Evolutionary conservation across 2,113 vertebrate species (phyloP).

Genomic region (Drymodes brunneopygia): DNA sequence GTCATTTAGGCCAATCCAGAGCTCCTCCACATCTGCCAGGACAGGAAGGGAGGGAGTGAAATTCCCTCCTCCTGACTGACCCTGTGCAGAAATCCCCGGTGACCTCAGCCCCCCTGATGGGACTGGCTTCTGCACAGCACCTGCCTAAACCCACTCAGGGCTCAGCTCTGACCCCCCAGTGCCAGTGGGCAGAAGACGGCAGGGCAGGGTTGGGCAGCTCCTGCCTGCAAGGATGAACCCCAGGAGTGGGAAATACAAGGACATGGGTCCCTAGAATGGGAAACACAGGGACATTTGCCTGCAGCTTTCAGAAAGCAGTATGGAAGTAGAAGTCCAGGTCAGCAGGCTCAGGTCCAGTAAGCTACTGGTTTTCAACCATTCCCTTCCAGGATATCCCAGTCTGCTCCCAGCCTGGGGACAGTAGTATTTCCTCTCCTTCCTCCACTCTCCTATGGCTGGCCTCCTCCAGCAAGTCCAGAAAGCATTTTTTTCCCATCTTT

Average conservation of each 20-base stretch:
- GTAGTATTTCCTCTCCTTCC: not conserved
- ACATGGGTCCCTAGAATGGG: fast-evolving
- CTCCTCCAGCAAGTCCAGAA: not conserved
- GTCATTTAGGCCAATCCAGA: conserved; percentile 96
- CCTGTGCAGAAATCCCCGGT: fast-evolving
- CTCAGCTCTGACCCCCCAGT: not conserved
- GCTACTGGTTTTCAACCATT: not conserved
- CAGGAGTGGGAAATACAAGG: not conserved
- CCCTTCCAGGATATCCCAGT: not conserved
- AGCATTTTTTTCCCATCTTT: not conserved
- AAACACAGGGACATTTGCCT: not conserved
- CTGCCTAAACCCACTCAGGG: not conserved
- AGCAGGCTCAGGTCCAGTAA: not conserved
- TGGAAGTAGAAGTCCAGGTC: not conserved
- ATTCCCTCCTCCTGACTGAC: not conserved
- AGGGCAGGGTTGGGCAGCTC: not conserved
- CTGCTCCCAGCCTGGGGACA: not conserved
- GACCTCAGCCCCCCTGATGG: fast-evolving
- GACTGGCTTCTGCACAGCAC: not conserved
- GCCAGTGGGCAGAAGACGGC: not conserved
- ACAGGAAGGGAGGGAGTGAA: not conserved
- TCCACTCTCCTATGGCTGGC: not conserved
- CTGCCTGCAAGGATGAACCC: not conserved
- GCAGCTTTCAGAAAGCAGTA: not conserved
- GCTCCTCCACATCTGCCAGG: conserved; percentile 85